Evolutionary conservation across 2,113 vertebrate genomes (phyloP), one percentile per base, ranked within the genome.

Genomic region (Lepidiolamprologus cunningtoni): DNA sequence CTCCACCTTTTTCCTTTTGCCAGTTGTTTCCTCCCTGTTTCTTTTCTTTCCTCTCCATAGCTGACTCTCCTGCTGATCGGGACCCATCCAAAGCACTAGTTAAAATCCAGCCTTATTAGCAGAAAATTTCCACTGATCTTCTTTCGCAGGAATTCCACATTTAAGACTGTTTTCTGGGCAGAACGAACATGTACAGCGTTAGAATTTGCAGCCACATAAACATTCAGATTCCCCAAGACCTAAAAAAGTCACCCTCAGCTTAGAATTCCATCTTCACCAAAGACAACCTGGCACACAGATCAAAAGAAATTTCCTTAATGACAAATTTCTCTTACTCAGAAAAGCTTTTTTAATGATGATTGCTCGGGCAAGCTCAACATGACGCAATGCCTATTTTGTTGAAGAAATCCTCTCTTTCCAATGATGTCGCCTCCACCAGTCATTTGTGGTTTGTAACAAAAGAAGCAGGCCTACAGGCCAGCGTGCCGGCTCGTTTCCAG

Each of bases 41-140:
- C 40, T 50, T 9, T 11, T 31, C 2, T 47, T 82, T 81, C 9
- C 6, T 71, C 3, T 26, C 47, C 23, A 8, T 50, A 50, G 42
- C 71, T 76, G 3, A 4, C 84, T 68, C 31, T 42, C 85, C 78
- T 8, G 55, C 83, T 81, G 81, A 84, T 89, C 26, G 5, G 54
- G 79, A 35, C 31, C 40, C 1, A 0, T 37, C 61, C 63, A 45
- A 19, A 81, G 53, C 35, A 6, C 81, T 37, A 23, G 37, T 93
- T 91, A 87, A 91, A 93, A 66, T 55, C 26, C n/a, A 68, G 84
- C 80, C 76, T 87, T 63, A 90, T 92, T 93, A 91, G 84, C 78
- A 40, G 47, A 87, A 87, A 33, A 80, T 86, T 82, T 87, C 79
- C 84, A 86, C 33, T 88, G 87, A 91, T 87, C 58, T 81, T 73